Percentiles rank a stretch among this genome's conserved stretches.
These are phyloP conservation scores for Orius insidiosus DNA, from an alignment of 1,140 invertebrate species.

Conservation along the genomic window DNA sequence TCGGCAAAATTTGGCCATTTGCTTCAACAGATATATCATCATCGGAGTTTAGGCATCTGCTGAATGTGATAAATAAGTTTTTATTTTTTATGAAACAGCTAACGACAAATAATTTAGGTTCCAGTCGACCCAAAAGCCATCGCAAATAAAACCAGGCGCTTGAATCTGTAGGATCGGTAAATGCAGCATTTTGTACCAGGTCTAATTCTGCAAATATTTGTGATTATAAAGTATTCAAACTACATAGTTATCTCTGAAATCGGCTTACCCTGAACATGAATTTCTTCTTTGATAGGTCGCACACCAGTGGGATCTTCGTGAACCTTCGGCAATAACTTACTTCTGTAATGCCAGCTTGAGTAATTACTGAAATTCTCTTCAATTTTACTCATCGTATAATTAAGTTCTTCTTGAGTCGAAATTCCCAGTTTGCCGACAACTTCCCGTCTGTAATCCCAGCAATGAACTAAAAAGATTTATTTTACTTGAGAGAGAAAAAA, in stretches of 20 bases:
- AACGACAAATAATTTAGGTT: slow-evolving; percentile 8
- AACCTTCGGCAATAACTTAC: slow-evolving; percentile 63
- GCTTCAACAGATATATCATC: not conserved
- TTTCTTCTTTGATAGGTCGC: slow-evolving; percentile 33
- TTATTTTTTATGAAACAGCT: slow-evolving; percentile 4
- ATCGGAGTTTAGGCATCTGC: not conserved
- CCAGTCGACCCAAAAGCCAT: slow-evolving; percentile 59
- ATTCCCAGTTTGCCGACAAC: slow-evolving; percentile 48
- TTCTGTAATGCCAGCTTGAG: slow-evolving; percentile 96
- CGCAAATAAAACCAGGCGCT: slow-evolving; percentile 96
- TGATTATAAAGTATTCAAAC: too few relatives aligned
- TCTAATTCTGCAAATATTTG: slow-evolving; percentile 54
- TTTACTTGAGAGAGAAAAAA: too few relatives aligned
- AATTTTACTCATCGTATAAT: slow-evolving; percentile 69
- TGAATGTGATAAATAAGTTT: slow-evolving; percentile 6
- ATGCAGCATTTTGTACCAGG: slow-evolving; percentile 81
- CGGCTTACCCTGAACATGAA: slow-evolving; percentile 34
- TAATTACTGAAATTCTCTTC: slow-evolving; percentile 93
- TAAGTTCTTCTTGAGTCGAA: slow-evolving; percentile 52
- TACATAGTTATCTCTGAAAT: too few relatives aligned
- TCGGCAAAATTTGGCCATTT: not conserved
- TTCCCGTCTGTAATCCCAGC: slow-evolving; percentile 80
- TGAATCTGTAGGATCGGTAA: slow-evolving; percentile 91
- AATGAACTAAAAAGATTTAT: too few relatives aligned
- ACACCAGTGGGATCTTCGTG: slow-evolving; percentile 45